Conservation (phyloP, 2,888 invertebrate genomes). For the Craniophora ligustri region DNA sequence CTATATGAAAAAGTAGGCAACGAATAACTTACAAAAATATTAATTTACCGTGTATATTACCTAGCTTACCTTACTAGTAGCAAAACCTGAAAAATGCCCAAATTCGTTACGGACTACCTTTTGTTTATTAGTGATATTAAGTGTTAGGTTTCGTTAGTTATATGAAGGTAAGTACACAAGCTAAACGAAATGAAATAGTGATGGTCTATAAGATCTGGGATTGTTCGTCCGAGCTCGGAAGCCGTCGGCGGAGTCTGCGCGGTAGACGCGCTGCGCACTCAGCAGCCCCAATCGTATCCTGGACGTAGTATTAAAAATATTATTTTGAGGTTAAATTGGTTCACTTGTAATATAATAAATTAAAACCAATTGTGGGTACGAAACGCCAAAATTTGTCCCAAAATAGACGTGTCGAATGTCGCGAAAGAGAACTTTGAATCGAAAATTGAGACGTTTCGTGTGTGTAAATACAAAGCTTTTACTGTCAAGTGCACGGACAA, state of each 20-base stretch:
- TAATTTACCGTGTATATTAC: no score
- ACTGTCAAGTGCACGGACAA: slow-evolving; percentile 88
- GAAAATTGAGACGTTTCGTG: slow-evolving; percentile 86
- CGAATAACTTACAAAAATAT: no score
- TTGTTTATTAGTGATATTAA: slow-evolving; percentile 29
- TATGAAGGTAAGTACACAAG: slow-evolving; percentile 27
- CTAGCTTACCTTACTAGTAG: no score
- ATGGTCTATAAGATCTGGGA: slow-evolving; percentile 53
- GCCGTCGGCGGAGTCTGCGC: slow-evolving; percentile 75
- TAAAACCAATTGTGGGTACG: slow-evolving; percentile 63
- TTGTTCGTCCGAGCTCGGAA: slow-evolving; percentile 67
- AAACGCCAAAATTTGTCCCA: slow-evolving; percentile 64
- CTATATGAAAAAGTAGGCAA: no score
- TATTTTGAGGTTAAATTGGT: slow-evolving; percentile 86
- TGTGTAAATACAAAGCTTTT: slow-evolving; percentile 88
- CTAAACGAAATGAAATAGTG: slow-evolving; percentile 58
- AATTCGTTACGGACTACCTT: not conserved
- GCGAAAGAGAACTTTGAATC: slow-evolving; percentile 83
- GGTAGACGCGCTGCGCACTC: slow-evolving; percentile 68
- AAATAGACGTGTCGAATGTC: slow-evolving; percentile 82
- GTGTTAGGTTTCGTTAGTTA: slow-evolving; percentile 24
- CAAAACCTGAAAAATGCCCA: no score
- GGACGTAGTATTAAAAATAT: slow-evolving; percentile 84
- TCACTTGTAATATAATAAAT: slow-evolving; percentile 72
- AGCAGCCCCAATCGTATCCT: slow-evolving; percentile 80